These are phyloP conservation scores for Malurus splendens DNA, from an alignment of 2,797 vertebrate species.

Conservation along the genomic window DNA sequence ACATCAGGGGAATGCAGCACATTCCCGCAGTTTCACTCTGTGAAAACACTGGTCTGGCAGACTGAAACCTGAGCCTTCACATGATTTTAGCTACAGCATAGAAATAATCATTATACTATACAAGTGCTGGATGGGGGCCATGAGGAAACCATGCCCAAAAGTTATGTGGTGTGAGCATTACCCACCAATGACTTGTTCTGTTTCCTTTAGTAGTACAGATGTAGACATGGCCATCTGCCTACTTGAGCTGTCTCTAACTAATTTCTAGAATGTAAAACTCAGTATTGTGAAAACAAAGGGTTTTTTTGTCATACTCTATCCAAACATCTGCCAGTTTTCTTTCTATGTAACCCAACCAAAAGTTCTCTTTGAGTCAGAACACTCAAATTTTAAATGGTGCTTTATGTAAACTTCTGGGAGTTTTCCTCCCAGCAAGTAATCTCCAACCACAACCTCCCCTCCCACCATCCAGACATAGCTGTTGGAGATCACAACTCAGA, in stretches of 20 bases:
- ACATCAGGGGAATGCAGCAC: rapidly evolving
- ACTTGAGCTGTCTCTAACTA: neutral
- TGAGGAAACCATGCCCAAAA: neutral
- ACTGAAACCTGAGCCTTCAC: neutral
- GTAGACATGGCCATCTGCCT: neutral
- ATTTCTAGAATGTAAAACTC: neutral
- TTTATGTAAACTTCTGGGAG: neutral
- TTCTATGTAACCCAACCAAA: neutral
- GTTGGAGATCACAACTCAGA: neutral
- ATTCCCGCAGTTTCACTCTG: rapidly evolving
- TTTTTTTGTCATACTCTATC: neutral
- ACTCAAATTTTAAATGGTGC: neutral
- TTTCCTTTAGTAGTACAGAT: neutral
- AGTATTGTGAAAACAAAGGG: neutral
- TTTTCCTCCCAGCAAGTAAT: neutral
- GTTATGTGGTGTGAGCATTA: neutral
- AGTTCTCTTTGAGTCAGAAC: neutral
- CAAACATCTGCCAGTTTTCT: neutral
- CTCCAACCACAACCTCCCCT: neutral
- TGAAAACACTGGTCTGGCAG: neutral
- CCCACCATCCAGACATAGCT: neutral
- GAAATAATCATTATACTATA: neutral
- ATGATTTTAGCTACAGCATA: neutral
- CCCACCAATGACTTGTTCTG: neutral
- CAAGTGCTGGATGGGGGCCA: neutral